Conservation (phyloP, 2,797 vertebrate genomes). For the Salarias fasciatus region DNA sequence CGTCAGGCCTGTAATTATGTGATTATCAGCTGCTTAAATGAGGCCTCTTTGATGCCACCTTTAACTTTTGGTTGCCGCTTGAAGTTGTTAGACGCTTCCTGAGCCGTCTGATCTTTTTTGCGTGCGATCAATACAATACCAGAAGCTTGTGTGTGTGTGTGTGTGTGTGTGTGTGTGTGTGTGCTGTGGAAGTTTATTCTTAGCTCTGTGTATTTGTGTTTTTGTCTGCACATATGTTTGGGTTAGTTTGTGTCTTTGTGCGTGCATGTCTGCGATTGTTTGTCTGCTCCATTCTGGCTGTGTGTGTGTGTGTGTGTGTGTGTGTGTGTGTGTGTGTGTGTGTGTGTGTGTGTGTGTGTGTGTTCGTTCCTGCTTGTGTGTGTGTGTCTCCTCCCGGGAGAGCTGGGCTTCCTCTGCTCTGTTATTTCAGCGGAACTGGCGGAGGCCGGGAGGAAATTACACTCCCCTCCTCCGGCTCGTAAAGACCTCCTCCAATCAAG, state of each 20-base stretch:
- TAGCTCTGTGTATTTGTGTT: constrained; percentile 19
- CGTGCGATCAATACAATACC: background rate
- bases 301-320: constrained; percentile 53
- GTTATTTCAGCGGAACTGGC: constrained; percentile 83
- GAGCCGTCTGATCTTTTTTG: constrained; percentile 8
- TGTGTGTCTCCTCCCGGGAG: constrained; percentile 75
- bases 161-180: background rate
- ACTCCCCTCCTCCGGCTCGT: constrained; percentile 85
- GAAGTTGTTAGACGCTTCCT: constrained; percentile 7
- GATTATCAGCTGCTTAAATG: constrained; percentile 26
- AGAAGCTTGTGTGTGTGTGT: no score
- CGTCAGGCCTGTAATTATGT: constrained; percentile 16
- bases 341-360: constrained; percentile 45
- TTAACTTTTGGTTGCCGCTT: constrained; percentile 7
- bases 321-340: constrained; percentile 50
- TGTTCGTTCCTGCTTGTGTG: constrained; percentile 54
- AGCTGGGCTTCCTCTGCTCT: constrained; percentile 83
- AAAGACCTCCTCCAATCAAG: constrained; percentile 86
- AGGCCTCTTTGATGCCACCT: constrained; percentile 12
- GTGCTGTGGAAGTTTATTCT: no score
- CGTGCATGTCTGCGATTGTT: constrained; percentile 49
- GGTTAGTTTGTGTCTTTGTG: constrained; percentile 29
- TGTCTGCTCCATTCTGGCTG: constrained; percentile 38
- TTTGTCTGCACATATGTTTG: constrained; percentile 48
- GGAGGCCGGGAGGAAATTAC: constrained; percentile 87